Conservation (phyloP, 2,888 invertebrate species). For the Xestia ashworthii region DNA sequence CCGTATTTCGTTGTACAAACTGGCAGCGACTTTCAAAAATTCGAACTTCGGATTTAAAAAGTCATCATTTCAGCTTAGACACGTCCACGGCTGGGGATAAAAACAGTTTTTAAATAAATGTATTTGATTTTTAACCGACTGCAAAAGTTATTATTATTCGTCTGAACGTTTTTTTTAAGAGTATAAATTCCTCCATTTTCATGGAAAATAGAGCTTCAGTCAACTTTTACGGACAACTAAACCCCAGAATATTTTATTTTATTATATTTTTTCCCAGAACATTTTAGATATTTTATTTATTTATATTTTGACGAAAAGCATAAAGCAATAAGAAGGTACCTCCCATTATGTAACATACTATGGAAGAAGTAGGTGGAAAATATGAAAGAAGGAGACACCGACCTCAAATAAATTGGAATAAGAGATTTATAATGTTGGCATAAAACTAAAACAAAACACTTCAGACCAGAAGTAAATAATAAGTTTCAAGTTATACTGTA, state of each 20-base stretch:
- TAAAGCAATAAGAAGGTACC: background rate
- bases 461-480: background rate
- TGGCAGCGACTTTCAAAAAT: background rate
- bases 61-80: too few species aligned
- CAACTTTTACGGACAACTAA: background rate
- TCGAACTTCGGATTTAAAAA: background rate
- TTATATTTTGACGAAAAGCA: background rate
- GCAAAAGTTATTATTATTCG: background rate
- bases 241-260: background rate
- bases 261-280: too few species aligned
- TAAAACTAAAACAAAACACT: background rate
- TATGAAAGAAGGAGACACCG: background rate
- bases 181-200: background rate
- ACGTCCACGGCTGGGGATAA: too few species aligned
- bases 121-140: background rate
- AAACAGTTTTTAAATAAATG: background rate
- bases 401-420: background rate
- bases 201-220: background rate
- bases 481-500: background rate
- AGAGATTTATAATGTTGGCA: background rate
- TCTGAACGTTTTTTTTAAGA: background rate
- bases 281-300: too few species aligned
- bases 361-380: background rate
- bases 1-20: background rate
- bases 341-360: background rate